A percentile compares a stretch with the other conserved stretches of the same genome.
Conservation (phyloP, 2,797 vertebrate species). For the Gouania willdenowi region DNA sequence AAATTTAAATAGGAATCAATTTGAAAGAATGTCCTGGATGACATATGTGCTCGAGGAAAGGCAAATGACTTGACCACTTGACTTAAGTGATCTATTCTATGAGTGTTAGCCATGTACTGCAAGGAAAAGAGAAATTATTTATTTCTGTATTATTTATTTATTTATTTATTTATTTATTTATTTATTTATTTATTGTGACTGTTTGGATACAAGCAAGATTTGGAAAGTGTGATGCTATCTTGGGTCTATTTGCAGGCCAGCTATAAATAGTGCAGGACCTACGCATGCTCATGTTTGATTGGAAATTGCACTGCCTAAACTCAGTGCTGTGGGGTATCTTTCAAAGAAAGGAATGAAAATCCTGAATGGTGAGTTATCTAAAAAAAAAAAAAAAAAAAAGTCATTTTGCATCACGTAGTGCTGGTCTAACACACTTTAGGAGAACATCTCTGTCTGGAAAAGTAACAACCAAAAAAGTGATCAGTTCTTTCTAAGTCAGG, state of each 20-base stretch:
- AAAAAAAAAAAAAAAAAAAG: constrained; percentile 6
- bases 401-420: not conserved
- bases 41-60: too few species aligned
- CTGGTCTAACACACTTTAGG: not conserved
- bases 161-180: not conserved
- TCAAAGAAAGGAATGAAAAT: constrained; percentile 56
- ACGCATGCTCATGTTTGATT: constrained; percentile 79
- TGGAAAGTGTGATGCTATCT: constrained; percentile 73
- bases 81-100: too few species aligned
- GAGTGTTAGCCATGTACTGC: too few species aligned
- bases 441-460: not conserved
- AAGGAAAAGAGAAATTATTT: too few species aligned
- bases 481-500: too few species aligned
- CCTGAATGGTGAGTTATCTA: constrained; percentile 60
- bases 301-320: constrained; percentile 72
- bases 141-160: not conserved
- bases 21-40: too few species aligned
- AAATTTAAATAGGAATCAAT: too few species aligned
- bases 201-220: too few species aligned
- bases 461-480: too few species aligned
- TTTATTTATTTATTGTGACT: constrained; percentile 37
- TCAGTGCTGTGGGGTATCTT: constrained; percentile 58
- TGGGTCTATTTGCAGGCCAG: constrained; percentile 75
- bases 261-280: constrained; percentile 77
- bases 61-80: too few species aligned